These are phyloP conservation scores for Tetramorium simillimum DNA, from an alignment of 1,140 invertebrate genomes.

Conservation along the genomic window DNA sequence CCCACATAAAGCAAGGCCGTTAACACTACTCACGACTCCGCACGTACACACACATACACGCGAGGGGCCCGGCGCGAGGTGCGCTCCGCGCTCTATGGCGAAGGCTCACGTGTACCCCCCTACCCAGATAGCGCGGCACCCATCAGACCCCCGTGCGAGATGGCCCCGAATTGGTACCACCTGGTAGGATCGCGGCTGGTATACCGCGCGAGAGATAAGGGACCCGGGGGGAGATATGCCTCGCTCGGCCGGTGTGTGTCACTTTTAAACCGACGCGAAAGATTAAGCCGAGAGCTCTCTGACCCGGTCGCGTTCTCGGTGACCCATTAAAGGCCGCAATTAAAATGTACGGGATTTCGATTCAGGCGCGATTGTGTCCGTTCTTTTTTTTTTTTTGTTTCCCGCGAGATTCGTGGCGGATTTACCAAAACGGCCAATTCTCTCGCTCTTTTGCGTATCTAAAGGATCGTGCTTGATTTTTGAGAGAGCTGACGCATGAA, in stretches of 20 bases:
- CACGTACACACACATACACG: background rate
- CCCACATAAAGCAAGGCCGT: slow-evolving; percentile 85
- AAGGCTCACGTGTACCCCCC: slow-evolving; percentile 58
- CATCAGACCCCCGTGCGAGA: slow-evolving; percentile 30
- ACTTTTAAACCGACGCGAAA: slow-evolving; percentile 23
- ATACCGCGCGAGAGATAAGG: slow-evolving; percentile 22
- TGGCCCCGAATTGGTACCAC: slow-evolving; percentile 53
- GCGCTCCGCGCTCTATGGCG: slow-evolving; percentile 62
- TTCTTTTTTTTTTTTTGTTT: background rate
- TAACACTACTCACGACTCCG: slow-evolving; percentile 76
- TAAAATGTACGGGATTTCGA: background rate
- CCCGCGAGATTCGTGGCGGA: background rate
- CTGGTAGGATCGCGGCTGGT: background rate
- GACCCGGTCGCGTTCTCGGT: background rate
- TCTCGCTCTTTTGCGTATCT: background rate
- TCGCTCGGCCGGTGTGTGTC: slow-evolving; percentile 26
- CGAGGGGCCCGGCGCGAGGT: slow-evolving; percentile 52
- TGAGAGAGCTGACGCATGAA: background rate
- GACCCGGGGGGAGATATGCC: slow-evolving; percentile 4
- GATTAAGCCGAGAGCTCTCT: slow-evolving; percentile 23
- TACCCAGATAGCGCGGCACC: slow-evolving; percentile 35
- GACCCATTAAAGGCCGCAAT: background rate
- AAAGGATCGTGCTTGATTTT: background rate
- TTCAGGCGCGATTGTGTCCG: background rate
- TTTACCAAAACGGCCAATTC: background rate